Base-by-base conservation (phyloP, 2,888 invertebrate genomes). In the Drosophila borborema region DNA sequence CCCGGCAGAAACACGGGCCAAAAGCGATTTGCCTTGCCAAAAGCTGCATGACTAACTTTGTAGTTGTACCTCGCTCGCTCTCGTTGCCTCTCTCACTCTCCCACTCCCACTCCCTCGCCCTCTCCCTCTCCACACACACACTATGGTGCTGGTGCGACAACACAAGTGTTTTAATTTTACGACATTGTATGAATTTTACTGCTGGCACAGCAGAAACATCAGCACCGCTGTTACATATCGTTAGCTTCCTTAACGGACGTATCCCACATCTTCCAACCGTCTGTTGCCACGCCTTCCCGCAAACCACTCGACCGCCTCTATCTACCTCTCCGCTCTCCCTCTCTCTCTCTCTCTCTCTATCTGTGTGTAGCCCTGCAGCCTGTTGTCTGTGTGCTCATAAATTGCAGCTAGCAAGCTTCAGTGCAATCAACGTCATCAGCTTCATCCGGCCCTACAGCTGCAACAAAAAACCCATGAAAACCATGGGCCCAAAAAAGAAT, bases 131-230 rank as follows among this genome's bases (percentile, higher is more conserved):
- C n/a, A n/a, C 23, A 23, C 28, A 28, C 28, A 28, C 28, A 28
- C 28, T 28, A 6, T 28, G 28, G 5, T 61, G 71, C 64, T 80
- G 70, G 75, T 73, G 78, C 76, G 80, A 80, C 84, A 90, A 81
- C 87, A 91, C 84, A 90, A 90, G 90, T 90, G 91, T 90, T 90
- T 90, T 90, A 90, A 90, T 90, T 90, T 90, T 87, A 90, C 91
- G 91, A 90, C 91, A 90, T 91, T 90, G 91, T 90, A 90, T 90
- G 91, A 91, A 90, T 90, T 90, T 90, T 91, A 90, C 89, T 86
- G 90, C 91, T 86, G 89, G 87, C 89, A 85, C 90, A 83, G 90
- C 90, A 86, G 84, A 89, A 85, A 85, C 80, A 81, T 86, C 81
- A 86, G 81, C 80, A 80, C 81, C 78, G 84, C 78, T 81, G 82